Base-by-base conservation (phyloP, 37 sponge, comb jelly and placozoan genomes). In the Agelas oroides region DNA sequence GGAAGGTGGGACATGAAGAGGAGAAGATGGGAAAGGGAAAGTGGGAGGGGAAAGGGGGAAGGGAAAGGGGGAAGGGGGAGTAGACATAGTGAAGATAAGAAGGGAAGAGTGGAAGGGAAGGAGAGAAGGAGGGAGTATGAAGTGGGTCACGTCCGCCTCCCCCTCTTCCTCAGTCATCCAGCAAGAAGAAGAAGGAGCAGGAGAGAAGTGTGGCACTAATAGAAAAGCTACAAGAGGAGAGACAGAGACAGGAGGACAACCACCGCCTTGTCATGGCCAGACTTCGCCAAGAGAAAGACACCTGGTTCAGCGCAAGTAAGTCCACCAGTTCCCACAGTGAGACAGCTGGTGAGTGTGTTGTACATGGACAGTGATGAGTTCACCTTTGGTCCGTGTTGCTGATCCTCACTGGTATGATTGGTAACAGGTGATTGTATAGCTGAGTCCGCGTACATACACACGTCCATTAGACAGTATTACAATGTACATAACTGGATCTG, bases 181-280 rank as follows among this genome's bases (percentile, higher is more conserved):
- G 94, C 72, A 96, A 96, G 92, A 87, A 80, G 87, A 98, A 95
- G 94, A 94, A 95, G 71, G 97, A 98, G 80, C 83, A 90, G 61
- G 99, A 98, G 81, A 73, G 91, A 33, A 81, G 80, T 80, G 60
- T 78, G 81, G 79, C 71, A 1, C 58, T 96, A 54, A 98, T 98
- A 27, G 89, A 90, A 66, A 86, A 85, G 84, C 85, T 98, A 34
- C 80, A 90, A 70, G 99, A 96, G 37, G 97, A 98, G 79, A 87
- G 65, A 36, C 81, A 87, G 28, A 38, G 83, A 59, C 98, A 98
- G 77, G 84, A 92, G 53, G 94, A 90, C 72, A 92, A 94, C 84
- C 90, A 93, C 83, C 65, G 96, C 25, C 91, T 92, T 32, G 87
- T 98, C 40, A 66, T 82, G 36, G 86, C 83, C 32, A 75, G 97